A percentile compares a stretch with the other conserved stretches of the same genome.
Conservation (phyloP, 2,797 vertebrate species). For the Limosa lapponica region DNA sequence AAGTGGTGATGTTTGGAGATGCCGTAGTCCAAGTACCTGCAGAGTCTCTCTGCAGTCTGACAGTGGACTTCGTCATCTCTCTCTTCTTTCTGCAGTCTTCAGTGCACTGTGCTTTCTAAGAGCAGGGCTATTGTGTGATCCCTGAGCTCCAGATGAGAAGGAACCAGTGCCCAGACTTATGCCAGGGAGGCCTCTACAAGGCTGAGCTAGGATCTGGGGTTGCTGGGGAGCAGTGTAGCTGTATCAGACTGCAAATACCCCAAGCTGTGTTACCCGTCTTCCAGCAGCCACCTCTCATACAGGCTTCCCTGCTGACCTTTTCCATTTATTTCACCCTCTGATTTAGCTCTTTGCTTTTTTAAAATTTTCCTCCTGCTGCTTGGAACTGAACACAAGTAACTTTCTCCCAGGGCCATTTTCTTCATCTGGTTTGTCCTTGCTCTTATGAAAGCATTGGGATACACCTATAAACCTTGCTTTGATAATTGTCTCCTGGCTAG, state of each 20-base stretch:
- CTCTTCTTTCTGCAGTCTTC: background rate
- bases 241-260: background rate
- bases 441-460: background rate
- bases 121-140: background rate
- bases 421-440: background rate
- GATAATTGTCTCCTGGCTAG: background rate
- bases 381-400: background rate
- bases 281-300: background rate
- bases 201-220: background rate
- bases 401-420: background rate
- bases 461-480: background rate
- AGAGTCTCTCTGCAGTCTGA: background rate
- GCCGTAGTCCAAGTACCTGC: background rate
- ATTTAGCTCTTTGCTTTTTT: background rate
- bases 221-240: background rate
- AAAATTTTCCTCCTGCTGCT: background rate
- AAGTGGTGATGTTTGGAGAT: background rate
- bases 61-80: background rate
- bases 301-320: background rate
- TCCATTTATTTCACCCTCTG: background rate
- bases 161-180: background rate
- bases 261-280: background rate
- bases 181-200: background rate
- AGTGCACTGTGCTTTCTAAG: background rate
- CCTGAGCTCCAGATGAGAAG: background rate